Conservation (phyloP, 2,113 vertebrate genomes). For the Albula goreensis region DNA sequence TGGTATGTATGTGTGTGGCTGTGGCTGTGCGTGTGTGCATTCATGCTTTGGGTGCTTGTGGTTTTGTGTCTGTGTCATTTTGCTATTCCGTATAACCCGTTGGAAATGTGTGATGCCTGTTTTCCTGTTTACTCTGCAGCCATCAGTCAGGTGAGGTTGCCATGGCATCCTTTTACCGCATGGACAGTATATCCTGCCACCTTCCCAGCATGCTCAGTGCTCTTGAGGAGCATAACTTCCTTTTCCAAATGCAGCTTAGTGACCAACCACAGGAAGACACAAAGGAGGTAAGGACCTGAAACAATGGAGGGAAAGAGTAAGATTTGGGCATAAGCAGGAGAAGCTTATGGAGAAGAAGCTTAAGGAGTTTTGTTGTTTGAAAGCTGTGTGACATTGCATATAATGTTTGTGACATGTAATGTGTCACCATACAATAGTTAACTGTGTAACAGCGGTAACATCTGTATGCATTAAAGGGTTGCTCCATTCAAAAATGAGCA, state of each 20-base stretch:
- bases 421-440: not conserved
- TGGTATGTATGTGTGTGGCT: conserved; percentile 65
- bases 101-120: not conserved
- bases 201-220: conserved; percentile 79
- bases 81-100: not conserved
- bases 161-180: conserved; percentile 79
- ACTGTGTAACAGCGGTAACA: not conserved
- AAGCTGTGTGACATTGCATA: not conserved
- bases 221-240: conserved; percentile 86
- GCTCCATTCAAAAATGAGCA: too few species aligned
- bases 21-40: not conserved
- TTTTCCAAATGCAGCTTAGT: conserved; percentile 80
- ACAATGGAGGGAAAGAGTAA: conserved; percentile 23
- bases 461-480: too few species aligned
- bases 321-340: conserved; percentile 55
- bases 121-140: conserved; percentile 51
- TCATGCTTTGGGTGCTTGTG: too few species aligned
- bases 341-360: too few species aligned
- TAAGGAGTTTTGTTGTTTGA: not conserved
- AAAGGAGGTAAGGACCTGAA: conserved; percentile 69
- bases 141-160: conserved; percentile 83
- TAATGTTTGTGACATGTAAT: too few species aligned
- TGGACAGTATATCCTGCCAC: conserved; percentile 65
- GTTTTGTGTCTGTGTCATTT: too few species aligned
- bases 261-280: conserved; percentile 75